Conservation (phyloP, 2,888 invertebrate genomes). For the Trilocha varians region DNA sequence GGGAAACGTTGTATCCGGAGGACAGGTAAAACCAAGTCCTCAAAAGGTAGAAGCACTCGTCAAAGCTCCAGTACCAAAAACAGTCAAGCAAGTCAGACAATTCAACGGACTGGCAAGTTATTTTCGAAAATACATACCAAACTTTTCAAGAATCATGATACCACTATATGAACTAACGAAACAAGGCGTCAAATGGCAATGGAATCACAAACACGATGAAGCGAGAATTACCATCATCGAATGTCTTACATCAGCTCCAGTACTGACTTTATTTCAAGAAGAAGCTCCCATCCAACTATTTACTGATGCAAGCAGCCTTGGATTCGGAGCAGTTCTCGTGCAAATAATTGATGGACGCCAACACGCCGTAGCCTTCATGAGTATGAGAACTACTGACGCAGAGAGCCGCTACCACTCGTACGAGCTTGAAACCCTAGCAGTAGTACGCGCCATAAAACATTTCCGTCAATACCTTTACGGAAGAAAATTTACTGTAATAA, state of each 20-base stretch:
- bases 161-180: too few species aligned
- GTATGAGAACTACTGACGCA: constrained; percentile 1
- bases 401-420: constrained; percentile 11
- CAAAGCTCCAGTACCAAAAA: constrained; percentile 19
- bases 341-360: background rate
- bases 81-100: constrained; percentile 17
- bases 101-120: constrained; percentile 13
- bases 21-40: constrained; percentile 21
- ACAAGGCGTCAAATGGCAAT: constrained; percentile 9
- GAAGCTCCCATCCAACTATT: too few species aligned
- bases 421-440: constrained; percentile 14
- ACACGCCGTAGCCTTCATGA: constrained; percentile 1
- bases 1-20: constrained; percentile 17
- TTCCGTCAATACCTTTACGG: constrained; percentile 5
- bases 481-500: constrained; percentile 12
- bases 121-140: constrained; percentile 11
- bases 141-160: constrained; percentile 10
- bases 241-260: too few species aligned
- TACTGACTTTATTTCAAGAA: too few species aligned
- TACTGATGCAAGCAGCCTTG: background rate
- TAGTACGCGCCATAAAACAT: constrained; percentile 10
- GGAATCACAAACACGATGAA: constrained; percentile 8
- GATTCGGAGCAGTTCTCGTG: background rate
- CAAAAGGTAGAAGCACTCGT: constrained; percentile 20
- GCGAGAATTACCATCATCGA: too few species aligned